A percentile compares a stretch with the other conserved stretches of the same genome.
Evolutionary conservation across 2,113 vertebrate species (phyloP).

Genomic region (Speoplatyrhinus poulsoni): DNA sequence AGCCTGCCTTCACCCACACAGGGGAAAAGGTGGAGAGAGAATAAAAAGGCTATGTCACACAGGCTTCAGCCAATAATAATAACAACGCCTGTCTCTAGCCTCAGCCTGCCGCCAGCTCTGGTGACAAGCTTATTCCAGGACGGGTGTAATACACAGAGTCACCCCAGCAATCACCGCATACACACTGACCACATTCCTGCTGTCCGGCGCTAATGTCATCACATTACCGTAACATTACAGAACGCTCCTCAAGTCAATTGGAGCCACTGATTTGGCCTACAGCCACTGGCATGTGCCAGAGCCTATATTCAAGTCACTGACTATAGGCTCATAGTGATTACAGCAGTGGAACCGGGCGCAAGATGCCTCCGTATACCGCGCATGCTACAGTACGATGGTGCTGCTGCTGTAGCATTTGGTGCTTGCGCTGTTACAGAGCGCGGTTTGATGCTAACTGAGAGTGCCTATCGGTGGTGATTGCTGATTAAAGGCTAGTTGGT

Average conservation of each 20-base stretch:
- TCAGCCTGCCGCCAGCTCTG: slow-evolving; percentile 49
- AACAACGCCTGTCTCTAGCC: slow-evolving; percentile 46
- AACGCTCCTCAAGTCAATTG: slow-evolving; percentile 33
- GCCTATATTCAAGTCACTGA: slow-evolving; percentile 24
- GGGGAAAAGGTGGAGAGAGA: slow-evolving; percentile 37
- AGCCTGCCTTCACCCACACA: slow-evolving; percentile 38
- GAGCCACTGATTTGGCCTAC: slow-evolving; percentile 44
- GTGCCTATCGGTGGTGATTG: slow-evolving; percentile 56
- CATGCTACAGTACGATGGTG: background rate
- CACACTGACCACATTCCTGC: slow-evolving; percentile 52
- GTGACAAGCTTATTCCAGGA: slow-evolving; percentile 45
- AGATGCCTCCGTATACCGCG: slow-evolving; percentile 42
- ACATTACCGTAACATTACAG: slow-evolving; percentile 53
- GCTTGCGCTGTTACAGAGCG: slow-evolving; percentile 11
- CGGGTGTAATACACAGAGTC: slow-evolving; percentile 42
- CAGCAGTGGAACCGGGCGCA: slow-evolving; percentile 17
- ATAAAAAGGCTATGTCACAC: slow-evolving; percentile 40
- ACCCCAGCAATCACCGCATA: slow-evolving; percentile 62
- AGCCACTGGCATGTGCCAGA: slow-evolving; percentile 40
- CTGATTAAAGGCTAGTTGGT: slow-evolving; percentile 58
- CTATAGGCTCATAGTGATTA: slow-evolving; percentile 28
- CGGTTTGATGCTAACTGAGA: slow-evolving; percentile 62
- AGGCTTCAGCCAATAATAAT: slow-evolving; percentile 49
- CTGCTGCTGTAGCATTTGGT: slow-evolving; percentile 17
- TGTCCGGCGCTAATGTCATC: slow-evolving; percentile 53